phyloP scores from a whole-genome alignment of 2,888 invertebrate species.

The Plusia festucae region DNA sequence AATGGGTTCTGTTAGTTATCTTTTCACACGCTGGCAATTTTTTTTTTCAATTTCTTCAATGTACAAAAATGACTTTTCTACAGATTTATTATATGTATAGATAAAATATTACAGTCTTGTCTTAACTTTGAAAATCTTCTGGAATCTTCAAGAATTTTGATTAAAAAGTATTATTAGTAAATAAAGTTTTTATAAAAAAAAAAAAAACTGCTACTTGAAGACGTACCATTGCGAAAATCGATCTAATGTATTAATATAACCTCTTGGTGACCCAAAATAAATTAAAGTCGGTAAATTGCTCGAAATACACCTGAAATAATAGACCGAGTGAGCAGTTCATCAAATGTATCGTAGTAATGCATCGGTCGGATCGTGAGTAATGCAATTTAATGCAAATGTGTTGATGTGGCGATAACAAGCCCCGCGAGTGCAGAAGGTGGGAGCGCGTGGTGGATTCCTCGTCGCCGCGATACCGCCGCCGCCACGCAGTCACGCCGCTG shows the following conservation, averaged over 20 bases:
- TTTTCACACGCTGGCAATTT: too few relatives aligned
- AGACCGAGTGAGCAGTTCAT: constrained; percentile 17
- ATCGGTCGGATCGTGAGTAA: constrained; percentile 56
- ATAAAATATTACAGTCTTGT: constrained; percentile 40
- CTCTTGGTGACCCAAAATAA: not conserved
- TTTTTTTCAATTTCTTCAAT: too few relatives aligned
- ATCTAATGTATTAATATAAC: not conserved
- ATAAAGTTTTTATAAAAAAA: too few relatives aligned
- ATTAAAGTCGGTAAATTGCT: not conserved
- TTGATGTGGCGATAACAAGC: constrained; percentile 72
- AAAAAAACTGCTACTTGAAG: too few relatives aligned
- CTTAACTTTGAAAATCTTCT: constrained; percentile 38
- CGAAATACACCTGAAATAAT: constrained; percentile 1
- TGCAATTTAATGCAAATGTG: constrained; percentile 84
- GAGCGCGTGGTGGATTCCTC: constrained; percentile 36
- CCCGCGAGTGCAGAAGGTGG: constrained; percentile 56
- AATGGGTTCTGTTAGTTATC: too few relatives aligned
- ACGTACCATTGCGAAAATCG: too few relatives aligned
- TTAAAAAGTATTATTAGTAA: too few relatives aligned
- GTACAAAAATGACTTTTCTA: too few relatives aligned
- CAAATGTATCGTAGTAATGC: constrained; percentile 35
- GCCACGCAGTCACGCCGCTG: constrained; percentile 19
- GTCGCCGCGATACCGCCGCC: not conserved
- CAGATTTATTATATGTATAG: too few relatives aligned
- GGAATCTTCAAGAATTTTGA: constrained; percentile 18